Conservation (phyloP, 2,113 vertebrate species). For the Brachyhypopomus occidentalis region DNA sequence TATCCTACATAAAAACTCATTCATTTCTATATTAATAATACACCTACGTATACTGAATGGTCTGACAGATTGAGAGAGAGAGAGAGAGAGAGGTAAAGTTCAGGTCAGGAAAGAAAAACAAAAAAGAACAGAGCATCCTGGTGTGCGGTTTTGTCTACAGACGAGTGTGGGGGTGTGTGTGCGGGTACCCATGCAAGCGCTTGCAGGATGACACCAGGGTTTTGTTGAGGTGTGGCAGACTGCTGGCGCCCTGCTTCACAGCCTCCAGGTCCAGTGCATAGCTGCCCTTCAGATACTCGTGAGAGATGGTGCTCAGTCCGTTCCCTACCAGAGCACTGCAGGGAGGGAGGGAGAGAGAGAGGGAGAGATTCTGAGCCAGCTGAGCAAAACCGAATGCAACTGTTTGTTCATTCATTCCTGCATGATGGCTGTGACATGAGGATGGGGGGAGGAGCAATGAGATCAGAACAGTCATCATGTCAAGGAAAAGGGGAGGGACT, state of each 20-base stretch:
- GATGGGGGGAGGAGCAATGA: no score
- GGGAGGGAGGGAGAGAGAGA: background rate
- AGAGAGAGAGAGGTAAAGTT: no score
- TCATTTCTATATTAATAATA: no score
- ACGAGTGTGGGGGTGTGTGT: background rate
- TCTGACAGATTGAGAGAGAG: background rate
- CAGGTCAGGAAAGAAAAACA: no score
- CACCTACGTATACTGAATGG: no score
- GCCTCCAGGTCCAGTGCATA: slow-evolving; percentile 92
- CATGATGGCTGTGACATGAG: no score
- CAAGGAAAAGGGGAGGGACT: background rate
- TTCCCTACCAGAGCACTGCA: slow-evolving; percentile 76
- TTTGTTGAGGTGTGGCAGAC: slow-evolving; percentile 90
- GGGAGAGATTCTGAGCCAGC: background rate
- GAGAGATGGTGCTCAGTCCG: slow-evolving; percentile 88
- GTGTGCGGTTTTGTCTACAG: no score
- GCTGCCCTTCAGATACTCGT: slow-evolving; percentile 94
- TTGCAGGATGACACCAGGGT: slow-evolving; percentile 90
- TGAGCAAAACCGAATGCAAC: no score
- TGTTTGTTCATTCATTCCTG: no score
- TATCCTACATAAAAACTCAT: no score
- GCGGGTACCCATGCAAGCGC: slow-evolving; percentile 84
- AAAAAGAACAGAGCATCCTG: no score
- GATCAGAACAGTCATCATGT: no score
- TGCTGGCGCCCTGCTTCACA: slow-evolving; percentile 84